These are phyloP conservation scores for Cryptoblepharus egeriae DNA, from an alignment of 2,797 vertebrate species.

Conservation along the genomic window DNA sequence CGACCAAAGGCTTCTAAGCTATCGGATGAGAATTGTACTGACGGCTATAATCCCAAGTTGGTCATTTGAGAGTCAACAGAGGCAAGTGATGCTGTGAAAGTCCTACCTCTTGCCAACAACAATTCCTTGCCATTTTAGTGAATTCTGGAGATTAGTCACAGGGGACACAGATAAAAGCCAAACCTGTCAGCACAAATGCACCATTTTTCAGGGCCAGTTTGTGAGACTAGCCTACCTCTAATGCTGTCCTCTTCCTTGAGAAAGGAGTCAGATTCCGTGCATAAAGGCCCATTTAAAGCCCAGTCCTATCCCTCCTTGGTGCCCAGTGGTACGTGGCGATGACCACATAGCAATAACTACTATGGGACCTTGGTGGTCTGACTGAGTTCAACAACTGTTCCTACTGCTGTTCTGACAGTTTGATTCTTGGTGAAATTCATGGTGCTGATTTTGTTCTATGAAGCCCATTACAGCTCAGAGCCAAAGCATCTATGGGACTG, in stretches of 20 bases:
- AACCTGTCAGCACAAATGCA: slow-evolving; percentile 6
- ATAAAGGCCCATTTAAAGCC: background rate
- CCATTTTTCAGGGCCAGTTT: background rate
- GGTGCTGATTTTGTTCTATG: too few species aligned
- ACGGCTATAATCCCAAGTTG: slow-evolving; percentile 12
- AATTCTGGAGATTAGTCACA: slow-evolving; percentile 32
- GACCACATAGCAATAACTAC: too few species aligned
- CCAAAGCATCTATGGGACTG: too few species aligned
- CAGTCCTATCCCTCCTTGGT: too few species aligned
- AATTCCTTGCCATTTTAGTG: slow-evolving; percentile 31
- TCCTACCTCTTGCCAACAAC: slow-evolving; percentile 20
- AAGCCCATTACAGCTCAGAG: too few species aligned
- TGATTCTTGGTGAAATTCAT: too few species aligned
- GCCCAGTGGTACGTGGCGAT: too few species aligned
- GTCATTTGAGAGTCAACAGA: slow-evolving; percentile 7
- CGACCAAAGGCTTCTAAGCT: slow-evolving; percentile 3
- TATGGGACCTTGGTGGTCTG: too few species aligned
- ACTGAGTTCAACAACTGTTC: too few species aligned
- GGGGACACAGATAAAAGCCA: slow-evolving; percentile 7
- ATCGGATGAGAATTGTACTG: background rate
- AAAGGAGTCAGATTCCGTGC: background rate
- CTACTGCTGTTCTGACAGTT: too few species aligned
- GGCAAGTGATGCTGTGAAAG: background rate
- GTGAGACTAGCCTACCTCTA: background rate
- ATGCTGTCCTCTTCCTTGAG: background rate